These are phyloP conservation scores for Neria commutata DNA, from an alignment of 2,888 invertebrate genomes.

Conservation along the genomic window DNA sequence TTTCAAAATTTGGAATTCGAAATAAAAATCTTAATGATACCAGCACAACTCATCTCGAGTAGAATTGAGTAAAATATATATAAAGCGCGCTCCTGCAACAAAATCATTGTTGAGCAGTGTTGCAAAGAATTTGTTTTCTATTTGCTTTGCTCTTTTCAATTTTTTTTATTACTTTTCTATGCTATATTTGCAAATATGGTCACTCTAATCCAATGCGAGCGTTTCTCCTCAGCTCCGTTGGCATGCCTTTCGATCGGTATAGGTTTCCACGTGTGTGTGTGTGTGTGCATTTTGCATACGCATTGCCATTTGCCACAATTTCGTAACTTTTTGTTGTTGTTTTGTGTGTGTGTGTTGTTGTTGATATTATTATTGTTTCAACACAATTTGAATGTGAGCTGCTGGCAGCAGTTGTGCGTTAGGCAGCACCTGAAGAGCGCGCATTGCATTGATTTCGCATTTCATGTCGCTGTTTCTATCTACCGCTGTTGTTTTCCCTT, in stretches of 20 bases:
- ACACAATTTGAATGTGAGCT: too few relatives aligned
- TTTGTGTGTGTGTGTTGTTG: not conserved
- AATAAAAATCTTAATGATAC: too few relatives aligned
- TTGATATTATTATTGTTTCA: not conserved
- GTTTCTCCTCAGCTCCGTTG: not conserved
- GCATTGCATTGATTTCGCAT: too few relatives aligned
- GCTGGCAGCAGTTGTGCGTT: too few relatives aligned
- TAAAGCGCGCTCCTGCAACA: not conserved
- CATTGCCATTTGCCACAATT: not conserved
- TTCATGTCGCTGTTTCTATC: too few relatives aligned
- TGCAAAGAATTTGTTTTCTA: not conserved
- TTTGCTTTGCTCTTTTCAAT: not conserved
- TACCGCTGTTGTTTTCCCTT: too few relatives aligned
- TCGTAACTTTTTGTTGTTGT: not conserved
- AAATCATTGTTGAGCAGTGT: not conserved
- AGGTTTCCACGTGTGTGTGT: not conserved
- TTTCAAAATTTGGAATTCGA: too few relatives aligned
- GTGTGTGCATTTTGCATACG: not conserved
- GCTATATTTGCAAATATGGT: not conserved
- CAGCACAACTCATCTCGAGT: too few relatives aligned
- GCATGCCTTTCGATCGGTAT: not conserved
- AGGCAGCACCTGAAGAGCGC: too few relatives aligned
- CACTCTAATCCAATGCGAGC: not conserved
- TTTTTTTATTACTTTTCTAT: conserved; percentile 1
- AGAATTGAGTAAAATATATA: too few relatives aligned